These are phyloP conservation scores for Temnothorax nylanderi DNA, from an alignment of 1,140 invertebrate species.

Conservation along the genomic window DNA sequence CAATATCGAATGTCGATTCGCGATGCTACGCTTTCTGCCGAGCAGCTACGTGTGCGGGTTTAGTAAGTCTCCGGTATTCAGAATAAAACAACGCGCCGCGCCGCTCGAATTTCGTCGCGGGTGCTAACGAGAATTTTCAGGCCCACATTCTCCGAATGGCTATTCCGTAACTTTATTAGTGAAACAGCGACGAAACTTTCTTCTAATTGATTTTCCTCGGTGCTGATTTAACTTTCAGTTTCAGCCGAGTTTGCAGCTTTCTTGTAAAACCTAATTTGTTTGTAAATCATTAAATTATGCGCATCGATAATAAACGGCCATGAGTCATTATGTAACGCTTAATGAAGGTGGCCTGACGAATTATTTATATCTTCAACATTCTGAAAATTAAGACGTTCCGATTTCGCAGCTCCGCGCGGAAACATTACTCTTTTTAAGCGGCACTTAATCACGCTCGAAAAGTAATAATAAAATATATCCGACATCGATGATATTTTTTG, in stretches of 20 bases:
- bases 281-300: conserved; percentile 48
- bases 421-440: conserved; percentile 27
- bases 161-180: conserved; percentile 50
- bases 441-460: conserved; percentile 41
- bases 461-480: not conserved
- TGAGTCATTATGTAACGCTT: not conserved
- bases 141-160: not conserved
- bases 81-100: not conserved
- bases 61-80: not conserved
- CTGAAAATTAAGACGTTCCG: conserved; percentile 13
- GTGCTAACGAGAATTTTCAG: conserved; percentile 35
- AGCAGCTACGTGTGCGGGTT: not conserved
- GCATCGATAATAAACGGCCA: conserved; percentile 25
- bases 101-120: not conserved
- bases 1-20: conserved; percentile 75
- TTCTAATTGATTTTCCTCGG: conserved; percentile 51
- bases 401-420: not conserved
- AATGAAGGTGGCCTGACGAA: not conserved
- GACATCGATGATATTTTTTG: conserved; percentile 22
- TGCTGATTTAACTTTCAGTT: conserved; percentile 30
- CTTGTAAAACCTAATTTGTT: conserved; percentile 42
- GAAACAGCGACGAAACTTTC: conserved; percentile 42
- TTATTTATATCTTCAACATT: conserved; percentile 5
- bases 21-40: not conserved
- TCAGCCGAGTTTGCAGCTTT: conserved; percentile 28